These are phyloP conservation scores for Otolemur crassicaudatus DNA, from an alignment of 2,797 vertebrate genomes.

Conservation along the genomic window DNA sequence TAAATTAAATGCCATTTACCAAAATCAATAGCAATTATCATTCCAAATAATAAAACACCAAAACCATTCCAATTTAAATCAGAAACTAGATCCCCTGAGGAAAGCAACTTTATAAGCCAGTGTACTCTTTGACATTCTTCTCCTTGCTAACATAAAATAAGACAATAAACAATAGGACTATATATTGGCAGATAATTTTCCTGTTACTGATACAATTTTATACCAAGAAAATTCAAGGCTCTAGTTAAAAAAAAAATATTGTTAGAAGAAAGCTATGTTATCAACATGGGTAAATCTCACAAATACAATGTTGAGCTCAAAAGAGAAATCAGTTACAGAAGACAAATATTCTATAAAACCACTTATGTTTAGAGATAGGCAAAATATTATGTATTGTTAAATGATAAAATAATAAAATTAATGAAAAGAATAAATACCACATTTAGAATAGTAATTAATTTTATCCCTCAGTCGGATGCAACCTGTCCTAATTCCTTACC, in stretches of 20 bases:
- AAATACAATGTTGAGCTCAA: not conserved
- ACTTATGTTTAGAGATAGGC: slow-evolving; percentile 39
- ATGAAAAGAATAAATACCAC: slow-evolving; percentile 36
- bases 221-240: slow-evolving; percentile 28
- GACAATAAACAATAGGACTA: slow-evolving; percentile 49
- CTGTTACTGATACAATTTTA: slow-evolving; percentile 41
- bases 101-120: slow-evolving; percentile 36
- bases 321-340: slow-evolving; percentile 46
- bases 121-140: not conserved
- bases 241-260: not conserved
- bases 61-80: slow-evolving; percentile 54
- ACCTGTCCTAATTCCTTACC: not conserved
- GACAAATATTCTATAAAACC: slow-evolving; percentile 18
- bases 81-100: slow-evolving; percentile 29
- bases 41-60: slow-evolving; percentile 58
- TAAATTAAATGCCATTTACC: slow-evolving; percentile 42
- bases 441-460: slow-evolving; percentile 34
- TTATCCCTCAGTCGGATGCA: not conserved
- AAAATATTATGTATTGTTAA: slow-evolving; percentile 43
- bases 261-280: slow-evolving; percentile 32
- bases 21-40: slow-evolving; percentile 60
- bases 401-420: slow-evolving; percentile 33
- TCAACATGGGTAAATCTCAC: slow-evolving; percentile 38
- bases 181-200: slow-evolving; percentile 49
- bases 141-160: slow-evolving; percentile 38